Base-by-base conservation (phyloP, 2,113 vertebrate species). In the Antennarius striatus region DNA sequence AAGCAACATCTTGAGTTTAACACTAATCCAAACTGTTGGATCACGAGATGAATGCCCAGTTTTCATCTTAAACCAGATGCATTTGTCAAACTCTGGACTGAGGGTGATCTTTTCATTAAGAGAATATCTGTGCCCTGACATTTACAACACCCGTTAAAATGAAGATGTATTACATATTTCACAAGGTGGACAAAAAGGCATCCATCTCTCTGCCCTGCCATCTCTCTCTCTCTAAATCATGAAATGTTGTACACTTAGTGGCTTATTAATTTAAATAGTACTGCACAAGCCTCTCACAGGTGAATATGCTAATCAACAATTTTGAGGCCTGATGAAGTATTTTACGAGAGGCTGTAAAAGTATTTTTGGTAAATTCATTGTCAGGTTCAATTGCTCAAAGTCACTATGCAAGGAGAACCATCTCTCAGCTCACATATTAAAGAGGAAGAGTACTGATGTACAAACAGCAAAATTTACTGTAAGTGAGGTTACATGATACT, bases 81-180 rank as follows among this genome's bases (percentile, higher is more conserved):
- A 90, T 89, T 82, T 80, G 83, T 89, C 89, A 91, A 82, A 75
- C 73, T 81, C 71, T 86, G 77, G 82, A 86, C 84, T 76, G 62
- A 4, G 67, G 52, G 72, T 85, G 82, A 85, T 90, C 82, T 82
- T 84, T 90, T 89, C 87, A 85, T 90, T 92, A 90, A 84, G 80
- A 82, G 80, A 76, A 89, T 82, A 90, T 89, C 84, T 88, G 85
- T 74, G 79, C 58, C 76, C 60, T 88, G 89, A 91, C 86, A 89
- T 93, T 91, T 87, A 85, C 82, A 86, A 71, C 77, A 79, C 64
- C 83, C 32, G 80, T 77, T 85, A 85, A 91, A 92, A 90, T 91
- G 88, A 92, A 92, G 90, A 91, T 89, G 78, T 86, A 91, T 90
- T 85, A 77, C 87, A 88, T 79, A 86, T 90, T 88, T 89, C 87